Evolutionary conservation across 2,797 vertebrate species (phyloP).

Genomic region (Passerculus sandwichensis): DNA sequence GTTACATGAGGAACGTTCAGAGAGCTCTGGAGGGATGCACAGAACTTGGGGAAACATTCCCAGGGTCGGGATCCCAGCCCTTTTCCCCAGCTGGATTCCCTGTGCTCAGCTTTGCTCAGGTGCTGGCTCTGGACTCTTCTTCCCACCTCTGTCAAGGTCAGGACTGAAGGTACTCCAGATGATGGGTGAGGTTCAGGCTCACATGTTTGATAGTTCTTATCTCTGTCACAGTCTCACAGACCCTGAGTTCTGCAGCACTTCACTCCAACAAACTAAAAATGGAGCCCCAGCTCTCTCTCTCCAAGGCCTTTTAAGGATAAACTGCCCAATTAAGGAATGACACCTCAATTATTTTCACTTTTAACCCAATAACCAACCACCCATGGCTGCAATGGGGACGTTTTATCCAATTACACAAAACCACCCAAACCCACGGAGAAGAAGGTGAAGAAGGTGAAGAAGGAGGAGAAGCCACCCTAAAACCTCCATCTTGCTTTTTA

Average conservation of each 20-base stretch:
- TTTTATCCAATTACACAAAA: too few relatives aligned
- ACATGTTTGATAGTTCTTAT: neutral
- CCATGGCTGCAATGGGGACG: too few relatives aligned
- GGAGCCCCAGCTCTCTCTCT: neutral
- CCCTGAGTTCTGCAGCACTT: neutral
- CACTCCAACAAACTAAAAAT: neutral
- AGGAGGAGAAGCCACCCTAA: too few relatives aligned
- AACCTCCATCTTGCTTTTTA: too few relatives aligned
- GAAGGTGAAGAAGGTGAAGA: too few relatives aligned
- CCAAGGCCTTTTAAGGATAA: neutral
- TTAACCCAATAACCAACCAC: too few relatives aligned
- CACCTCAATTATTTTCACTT: too few relatives aligned
- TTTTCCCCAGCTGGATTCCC: neutral
- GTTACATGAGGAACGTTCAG: neutral
- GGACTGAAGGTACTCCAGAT: neutral
- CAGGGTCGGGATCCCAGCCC: fast-evolving
- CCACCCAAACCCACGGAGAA: too few relatives aligned
- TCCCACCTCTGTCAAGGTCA: neutral
- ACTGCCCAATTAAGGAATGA: too few relatives aligned
- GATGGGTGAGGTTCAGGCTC: neutral
- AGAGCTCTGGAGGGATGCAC: neutral
- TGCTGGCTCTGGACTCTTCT: neutral
- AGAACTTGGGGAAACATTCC: too few relatives aligned
- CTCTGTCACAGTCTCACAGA: neutral
- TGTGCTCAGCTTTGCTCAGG: fast-evolving